These are phyloP conservation scores for Campylomormyrus numenius DNA, from an alignment of 2,113 vertebrate genomes.

Conservation along the genomic window DNA sequence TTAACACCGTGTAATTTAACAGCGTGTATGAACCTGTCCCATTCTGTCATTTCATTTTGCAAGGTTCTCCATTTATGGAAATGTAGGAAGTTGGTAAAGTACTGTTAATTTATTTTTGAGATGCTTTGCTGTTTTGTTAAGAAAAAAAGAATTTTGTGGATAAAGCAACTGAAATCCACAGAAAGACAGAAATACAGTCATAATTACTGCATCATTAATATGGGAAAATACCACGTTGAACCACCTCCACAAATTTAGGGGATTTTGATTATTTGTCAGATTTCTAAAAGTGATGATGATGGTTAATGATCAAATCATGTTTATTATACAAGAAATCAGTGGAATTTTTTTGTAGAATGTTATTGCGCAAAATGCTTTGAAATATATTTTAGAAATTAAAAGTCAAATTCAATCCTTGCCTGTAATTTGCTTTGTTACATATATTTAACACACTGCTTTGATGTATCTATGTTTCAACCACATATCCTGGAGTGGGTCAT, in stretches of 20 bases:
- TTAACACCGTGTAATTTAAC: not conserved
- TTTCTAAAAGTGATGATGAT: not conserved
- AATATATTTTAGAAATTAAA: not conserved
- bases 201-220: not conserved
- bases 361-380: not conserved
- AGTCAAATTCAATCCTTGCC: not conserved
- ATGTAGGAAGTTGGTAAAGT: not conserved
- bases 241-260: not conserved
- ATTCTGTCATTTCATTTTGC: not conserved
- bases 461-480: not conserved
- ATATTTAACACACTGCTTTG: not conserved
- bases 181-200: not conserved
- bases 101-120: not conserved
- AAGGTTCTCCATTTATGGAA: not conserved
- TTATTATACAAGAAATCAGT: not conserved
- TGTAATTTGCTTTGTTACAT: not conserved
- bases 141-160: not conserved
- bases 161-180: not conserved
- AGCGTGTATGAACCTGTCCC: not conserved
- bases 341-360: not conserved
- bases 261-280: not conserved
- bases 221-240: not conserved
- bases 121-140: not conserved
- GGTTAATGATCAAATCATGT: not conserved
- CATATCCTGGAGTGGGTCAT: not conserved